These are phyloP conservation scores for Orbicella faveolata DNA, from an alignment of 64 coral and sea anemone species.

Conservation along the genomic window DNA sequence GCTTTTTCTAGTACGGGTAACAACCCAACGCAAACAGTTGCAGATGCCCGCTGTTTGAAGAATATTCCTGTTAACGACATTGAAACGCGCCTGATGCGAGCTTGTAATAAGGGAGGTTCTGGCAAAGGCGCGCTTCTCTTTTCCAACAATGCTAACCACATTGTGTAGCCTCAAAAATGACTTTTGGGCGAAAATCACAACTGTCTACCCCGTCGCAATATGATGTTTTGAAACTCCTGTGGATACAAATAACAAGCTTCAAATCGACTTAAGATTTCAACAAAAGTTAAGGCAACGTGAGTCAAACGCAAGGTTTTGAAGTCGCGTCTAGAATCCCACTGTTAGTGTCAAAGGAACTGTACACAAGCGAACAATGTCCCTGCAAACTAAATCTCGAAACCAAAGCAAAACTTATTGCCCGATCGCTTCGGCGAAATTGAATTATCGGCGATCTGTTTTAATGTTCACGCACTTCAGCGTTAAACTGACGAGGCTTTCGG, in stretches of 20 bases:
- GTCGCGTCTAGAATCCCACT: neutral
- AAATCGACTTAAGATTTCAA: neutral
- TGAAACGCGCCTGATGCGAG: neutral
- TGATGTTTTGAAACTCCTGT: slow-evolving; percentile 3
- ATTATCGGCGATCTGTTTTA: slow-evolving; percentile 62
- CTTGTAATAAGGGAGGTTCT: neutral
- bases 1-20: neutral
- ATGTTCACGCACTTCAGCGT: slow-evolving; percentile 49
- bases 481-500: slow-evolving; percentile 41
- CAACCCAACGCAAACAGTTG: slow-evolving; percentile 27
- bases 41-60: slow-evolving; percentile 19
- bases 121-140: neutral
- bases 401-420: neutral
- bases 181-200: neutral
- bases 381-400: slow-evolving; percentile 6
- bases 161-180: neutral
- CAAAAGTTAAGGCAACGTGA: slow-evolving; percentile 7
- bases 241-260: slow-evolving; percentile 15
- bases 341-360: slow-evolving; percentile 6
- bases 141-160: neutral
- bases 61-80: neutral
- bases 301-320: neutral
- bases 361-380: slow-evolving; percentile 11
- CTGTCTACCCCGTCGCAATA: neutral
- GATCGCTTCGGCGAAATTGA: slow-evolving; percentile 54